A percentile compares a stretch with the other conserved stretches of the same genome.
Conservation (phyloP, 2,113 vertebrate genomes). For the Urocitellus parryii region DNA sequence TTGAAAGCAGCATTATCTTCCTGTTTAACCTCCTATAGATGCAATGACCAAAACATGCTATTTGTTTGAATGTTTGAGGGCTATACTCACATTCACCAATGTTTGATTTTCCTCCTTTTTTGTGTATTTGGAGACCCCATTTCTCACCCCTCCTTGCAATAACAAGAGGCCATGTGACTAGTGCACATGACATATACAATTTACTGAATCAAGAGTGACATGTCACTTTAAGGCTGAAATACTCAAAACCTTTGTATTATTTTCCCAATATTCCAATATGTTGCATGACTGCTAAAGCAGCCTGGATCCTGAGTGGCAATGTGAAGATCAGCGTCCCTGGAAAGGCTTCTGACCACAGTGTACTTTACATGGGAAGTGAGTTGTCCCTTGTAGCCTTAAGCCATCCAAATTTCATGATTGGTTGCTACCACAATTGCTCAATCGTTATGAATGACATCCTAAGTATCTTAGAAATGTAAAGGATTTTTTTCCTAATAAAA, state of each 20-base stretch:
- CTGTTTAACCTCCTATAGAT: neutral
- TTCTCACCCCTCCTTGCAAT: neutral
- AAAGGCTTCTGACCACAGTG: neutral
- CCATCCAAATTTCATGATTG: neutral
- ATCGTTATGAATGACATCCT: neutral
- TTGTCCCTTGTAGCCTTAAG: neutral
- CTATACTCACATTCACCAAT: neutral
- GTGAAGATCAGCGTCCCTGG: neutral
- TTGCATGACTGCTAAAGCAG: neutral
- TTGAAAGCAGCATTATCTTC: neutral
- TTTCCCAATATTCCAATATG: neutral
- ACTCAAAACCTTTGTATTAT: neutral
- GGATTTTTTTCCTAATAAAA: neutral
- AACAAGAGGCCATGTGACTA: neutral
- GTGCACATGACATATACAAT: neutral
- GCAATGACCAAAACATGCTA: neutral
- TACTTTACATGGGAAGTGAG: neutral
- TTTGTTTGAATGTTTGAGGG: neutral
- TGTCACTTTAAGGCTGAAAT: neutral
- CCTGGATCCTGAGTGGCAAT: neutral
- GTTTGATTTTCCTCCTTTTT: neutral
- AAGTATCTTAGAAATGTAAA: neutral
- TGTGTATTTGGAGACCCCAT: fast-evolving
- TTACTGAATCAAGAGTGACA: neutral
- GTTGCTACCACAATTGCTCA: neutral